phyloP scores from a whole-genome alignment of 2,113 vertebrate genomes.

The Myanophis thanlyinensis region DNA sequence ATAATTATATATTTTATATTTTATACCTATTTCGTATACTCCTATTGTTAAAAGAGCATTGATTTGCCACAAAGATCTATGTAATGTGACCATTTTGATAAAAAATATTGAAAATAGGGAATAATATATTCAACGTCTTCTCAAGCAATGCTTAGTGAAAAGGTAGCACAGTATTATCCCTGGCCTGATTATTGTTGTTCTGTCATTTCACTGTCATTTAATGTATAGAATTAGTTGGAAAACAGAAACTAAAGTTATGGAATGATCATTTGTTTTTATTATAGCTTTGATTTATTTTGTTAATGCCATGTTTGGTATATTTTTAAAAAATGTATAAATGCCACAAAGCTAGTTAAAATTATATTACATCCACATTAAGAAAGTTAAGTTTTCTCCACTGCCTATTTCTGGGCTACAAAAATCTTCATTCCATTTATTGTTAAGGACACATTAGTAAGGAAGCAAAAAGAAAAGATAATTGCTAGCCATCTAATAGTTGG shows the following conservation, averaged over 20 bases:
- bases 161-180: neutral
- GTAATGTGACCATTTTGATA: neutral
- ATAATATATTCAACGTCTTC: neutral
- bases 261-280: neutral
- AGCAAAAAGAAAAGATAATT: neutral
- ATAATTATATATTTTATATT: too few species aligned
- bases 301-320: neutral
- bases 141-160: neutral
- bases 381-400: neutral
- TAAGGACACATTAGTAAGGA: neutral
- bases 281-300: neutral
- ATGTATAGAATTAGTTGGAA: neutral
- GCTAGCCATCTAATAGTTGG: neutral
- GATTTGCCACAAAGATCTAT: neutral
- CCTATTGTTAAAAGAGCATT: neutral
- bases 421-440: neutral
- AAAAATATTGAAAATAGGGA: neutral
- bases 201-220: neutral
- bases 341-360: neutral
- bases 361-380: neutral
- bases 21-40: too few species aligned
- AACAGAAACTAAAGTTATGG: neutral
- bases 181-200: neutral
- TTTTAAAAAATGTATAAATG: neutral
- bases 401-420: neutral